phyloP scores from a whole-genome alignment of 2,113 vertebrate genomes.

The Hypanus sabinus region DNA sequence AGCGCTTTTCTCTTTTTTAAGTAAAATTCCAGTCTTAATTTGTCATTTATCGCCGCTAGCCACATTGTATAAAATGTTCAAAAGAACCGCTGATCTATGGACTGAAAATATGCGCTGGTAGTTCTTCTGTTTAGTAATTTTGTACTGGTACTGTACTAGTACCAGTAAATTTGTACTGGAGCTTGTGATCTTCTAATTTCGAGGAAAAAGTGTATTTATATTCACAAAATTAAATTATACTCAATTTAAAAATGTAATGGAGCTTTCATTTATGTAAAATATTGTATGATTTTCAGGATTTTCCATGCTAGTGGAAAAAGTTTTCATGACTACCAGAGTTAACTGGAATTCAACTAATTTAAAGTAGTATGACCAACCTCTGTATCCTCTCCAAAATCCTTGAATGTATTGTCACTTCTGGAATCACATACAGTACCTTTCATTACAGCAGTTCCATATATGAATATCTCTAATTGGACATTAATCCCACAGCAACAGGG shows the following conservation, averaged over 20 bases:
- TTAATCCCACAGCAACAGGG: not conserved
- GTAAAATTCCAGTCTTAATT: not conserved
- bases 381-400: not conserved
- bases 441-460: not conserved
- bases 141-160: no score
- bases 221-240: not conserved
- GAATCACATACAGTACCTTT: not conserved
- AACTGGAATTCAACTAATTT: not conserved
- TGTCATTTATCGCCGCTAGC: not conserved
- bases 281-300: not conserved
- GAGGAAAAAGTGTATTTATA: not conserved
- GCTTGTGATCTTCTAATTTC: not conserved
- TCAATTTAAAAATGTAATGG: not conserved
- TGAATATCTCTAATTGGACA: not conserved
- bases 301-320: not conserved
- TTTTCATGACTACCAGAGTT: not conserved
- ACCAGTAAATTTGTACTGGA: not conserved
- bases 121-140: not conserved
- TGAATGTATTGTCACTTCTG: not conserved
- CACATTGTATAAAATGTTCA: not conserved
- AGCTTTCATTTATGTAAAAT: not conserved
- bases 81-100: not conserved
- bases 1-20: not conserved
- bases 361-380: constrained; percentile 4
- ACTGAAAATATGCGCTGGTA: not conserved